A percentile compares a stretch with the other conserved stretches of the same genome.
These are phyloP conservation scores for Panagrolaimus sp. DNA, from an alignment of 1,140 invertebrate species.

Conservation along the genomic window DNA sequence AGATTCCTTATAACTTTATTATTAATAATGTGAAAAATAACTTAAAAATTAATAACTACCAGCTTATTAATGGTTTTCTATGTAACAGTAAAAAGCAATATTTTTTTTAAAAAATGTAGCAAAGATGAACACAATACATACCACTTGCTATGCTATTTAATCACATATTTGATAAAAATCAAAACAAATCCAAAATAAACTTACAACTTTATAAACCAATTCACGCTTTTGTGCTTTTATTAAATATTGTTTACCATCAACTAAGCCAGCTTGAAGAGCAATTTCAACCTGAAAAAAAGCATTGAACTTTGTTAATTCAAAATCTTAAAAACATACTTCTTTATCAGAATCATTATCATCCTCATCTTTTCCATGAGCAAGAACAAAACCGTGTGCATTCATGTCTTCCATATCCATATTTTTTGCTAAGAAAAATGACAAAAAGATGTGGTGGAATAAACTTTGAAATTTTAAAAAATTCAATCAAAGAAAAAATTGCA, in stretches of 20 bases:
- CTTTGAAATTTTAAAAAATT: too few species aligned
- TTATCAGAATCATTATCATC: conserved; percentile 22
- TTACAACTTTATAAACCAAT: conserved; percentile 23
- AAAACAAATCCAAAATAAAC: too few species aligned
- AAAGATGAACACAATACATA: too few species aligned
- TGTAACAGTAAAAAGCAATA: too few species aligned
- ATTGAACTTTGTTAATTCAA: neutral
- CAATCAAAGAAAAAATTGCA: too few species aligned
- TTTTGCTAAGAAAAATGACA: too few species aligned
- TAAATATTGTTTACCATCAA: conserved; percentile 22
- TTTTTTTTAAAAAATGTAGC: too few species aligned
- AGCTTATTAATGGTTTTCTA: too few species aligned
- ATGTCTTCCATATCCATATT: neutral
- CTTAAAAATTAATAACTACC: too few species aligned
- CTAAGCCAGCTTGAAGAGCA: conserved; percentile 23
- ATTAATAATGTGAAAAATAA: too few species aligned
- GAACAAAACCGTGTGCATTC: neutral
- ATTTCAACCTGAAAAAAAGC: conserved; percentile 33
- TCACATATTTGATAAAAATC: neutral
- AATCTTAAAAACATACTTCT: conserved; percentile 12
- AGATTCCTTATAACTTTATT: too few species aligned
- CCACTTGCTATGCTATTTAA: neutral
- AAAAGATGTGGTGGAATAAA: too few species aligned
- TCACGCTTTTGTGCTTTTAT: conserved; percentile 15
- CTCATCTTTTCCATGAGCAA: conserved; percentile 17